phyloP scores from a whole-genome alignment of 2,113 vertebrate species.

The Dunckerocampus dactyliophorus region DNA sequence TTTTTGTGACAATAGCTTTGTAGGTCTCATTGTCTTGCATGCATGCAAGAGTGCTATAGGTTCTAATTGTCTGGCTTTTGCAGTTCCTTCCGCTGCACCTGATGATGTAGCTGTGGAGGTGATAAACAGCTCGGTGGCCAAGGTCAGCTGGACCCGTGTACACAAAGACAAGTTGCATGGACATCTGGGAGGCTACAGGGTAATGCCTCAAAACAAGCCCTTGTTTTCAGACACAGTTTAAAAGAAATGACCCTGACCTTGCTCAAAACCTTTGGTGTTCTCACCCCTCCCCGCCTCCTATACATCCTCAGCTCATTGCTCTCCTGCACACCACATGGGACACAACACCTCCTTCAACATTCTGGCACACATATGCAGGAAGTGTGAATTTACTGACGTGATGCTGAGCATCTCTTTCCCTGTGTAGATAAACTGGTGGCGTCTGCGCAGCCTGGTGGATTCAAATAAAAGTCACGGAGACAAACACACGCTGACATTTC shows the following conservation, averaged over 20 bases:
- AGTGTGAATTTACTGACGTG: neutral
- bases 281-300: conserved; percentile 23
- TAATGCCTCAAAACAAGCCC: conserved; percentile 66
- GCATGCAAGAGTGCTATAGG: neutral
- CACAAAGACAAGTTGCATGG: conserved; percentile 89
- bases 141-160: conserved; percentile 84
- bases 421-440: conserved; percentile 89
- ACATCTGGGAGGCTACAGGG: conserved; percentile 92
- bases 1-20: neutral
- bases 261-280: conserved; percentile 25
- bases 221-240: conserved; percentile 59
- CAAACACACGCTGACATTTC: conserved; percentile 76
- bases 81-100: conserved; percentile 89
- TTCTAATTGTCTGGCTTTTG: conserved; percentile 41
- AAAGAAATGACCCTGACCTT: conserved; percentile 51
- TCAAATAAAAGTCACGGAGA: conserved; percentile 77
- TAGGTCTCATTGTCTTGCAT: neutral
- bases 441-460: conserved; percentile 78
- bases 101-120: conserved; percentile 76
- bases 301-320: conserved; percentile 17
- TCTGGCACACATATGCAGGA: neutral
- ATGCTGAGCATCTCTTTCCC: conserved; percentile 4
- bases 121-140: conserved; percentile 82
- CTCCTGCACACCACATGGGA: neutral
- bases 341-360: neutral